Percentiles rank a stretch among this genome's conserved stretches.
Evolutionary conservation across 2,113 vertebrate species (phyloP).

Genomic region (Micronisus gabar): DNA sequence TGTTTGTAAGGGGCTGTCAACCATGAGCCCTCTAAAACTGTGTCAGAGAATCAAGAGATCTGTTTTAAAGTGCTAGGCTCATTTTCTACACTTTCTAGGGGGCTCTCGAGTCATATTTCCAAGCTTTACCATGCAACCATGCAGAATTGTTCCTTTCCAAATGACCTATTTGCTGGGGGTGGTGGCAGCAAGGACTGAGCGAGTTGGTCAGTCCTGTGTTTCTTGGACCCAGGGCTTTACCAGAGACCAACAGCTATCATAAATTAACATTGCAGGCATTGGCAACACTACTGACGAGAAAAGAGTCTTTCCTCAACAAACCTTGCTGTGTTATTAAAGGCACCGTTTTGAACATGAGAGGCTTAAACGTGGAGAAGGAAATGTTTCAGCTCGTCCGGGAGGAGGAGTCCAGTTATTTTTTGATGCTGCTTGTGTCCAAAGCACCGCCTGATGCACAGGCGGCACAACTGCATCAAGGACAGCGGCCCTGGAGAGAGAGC

Average conservation of each 20-base stretch:
- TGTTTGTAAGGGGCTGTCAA: background rate
- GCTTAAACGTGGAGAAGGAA: conserved; percentile 80
- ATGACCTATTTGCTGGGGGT: background rate
- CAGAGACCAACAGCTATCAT: background rate
- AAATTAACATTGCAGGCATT: background rate
- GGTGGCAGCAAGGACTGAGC: background rate
- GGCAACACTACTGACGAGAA: background rate
- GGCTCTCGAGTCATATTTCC: background rate
- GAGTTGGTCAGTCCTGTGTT: background rate
- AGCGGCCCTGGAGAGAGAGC: conserved; percentile 72
- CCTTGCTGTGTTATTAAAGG: background rate
- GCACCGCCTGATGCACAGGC: conserved; percentile 79
- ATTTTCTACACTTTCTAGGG: background rate
- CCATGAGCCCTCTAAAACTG: background rate
- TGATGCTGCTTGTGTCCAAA: conserved; percentile 76
- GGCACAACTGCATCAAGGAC: conserved; percentile 83
- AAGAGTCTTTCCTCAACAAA: background rate
- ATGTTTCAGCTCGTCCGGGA: conserved; percentile 78
- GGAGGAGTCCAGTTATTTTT: conserved; percentile 70
- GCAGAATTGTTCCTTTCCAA: background rate
- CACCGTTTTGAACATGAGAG: background rate
- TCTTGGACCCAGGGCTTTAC: background rate
- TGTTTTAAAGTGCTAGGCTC: background rate
- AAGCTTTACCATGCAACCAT: background rate
- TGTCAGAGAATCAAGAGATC: background rate